Evolutionary conservation across 2,797 vertebrate genomes (phyloP), one percentile per base, ranked within the genome.

Genomic region (Amblyopsis hoosieri): DNA sequence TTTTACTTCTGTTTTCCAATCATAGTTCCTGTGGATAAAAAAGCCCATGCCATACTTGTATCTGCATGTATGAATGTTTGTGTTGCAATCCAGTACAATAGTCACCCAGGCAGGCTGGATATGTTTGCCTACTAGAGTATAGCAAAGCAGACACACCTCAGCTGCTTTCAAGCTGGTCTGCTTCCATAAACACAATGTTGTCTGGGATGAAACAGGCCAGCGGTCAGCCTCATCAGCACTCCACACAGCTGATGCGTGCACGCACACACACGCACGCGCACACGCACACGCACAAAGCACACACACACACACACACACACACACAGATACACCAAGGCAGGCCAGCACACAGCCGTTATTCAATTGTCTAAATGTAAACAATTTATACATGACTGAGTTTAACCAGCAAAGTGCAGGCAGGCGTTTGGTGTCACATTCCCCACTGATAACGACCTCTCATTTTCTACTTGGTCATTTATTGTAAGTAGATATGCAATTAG

Each of bases 401-500:
- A 55, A 54, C 68, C 67, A 67, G 23, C 1, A 46, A 52, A 59
- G 46, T 47, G 10, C 54, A 64, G 37, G 10, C 54, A 64, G 37
- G 37, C 37, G 37, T 42, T 42, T 42, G 37, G 37, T 42, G 11
- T 65, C 31, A 63, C 51, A 55, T 66, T 33, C 54, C 60, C 14
- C 50, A 6, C 51, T 72, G 4, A 31, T 64, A 56, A 42, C 9
- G 1, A 42, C 1, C 37, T 42, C 37, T 11, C 45, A 33, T 47
- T 66, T 37, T 23, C 15, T 72, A 69, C 64, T 79, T 62, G 62
- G 52, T 14, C n/a, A 2, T 74, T 68, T 66, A 29, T 29, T 29
- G 23, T 29, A 63, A 64, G 57, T 51, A 56, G 47, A 56, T 66
- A 60, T 29, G 0, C 49, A 37, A 66, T 59, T 13, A 17, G 15